phyloP scores from a whole-genome alignment of 2,888 invertebrate genomes.

The Rhamnusium bicolor region DNA sequence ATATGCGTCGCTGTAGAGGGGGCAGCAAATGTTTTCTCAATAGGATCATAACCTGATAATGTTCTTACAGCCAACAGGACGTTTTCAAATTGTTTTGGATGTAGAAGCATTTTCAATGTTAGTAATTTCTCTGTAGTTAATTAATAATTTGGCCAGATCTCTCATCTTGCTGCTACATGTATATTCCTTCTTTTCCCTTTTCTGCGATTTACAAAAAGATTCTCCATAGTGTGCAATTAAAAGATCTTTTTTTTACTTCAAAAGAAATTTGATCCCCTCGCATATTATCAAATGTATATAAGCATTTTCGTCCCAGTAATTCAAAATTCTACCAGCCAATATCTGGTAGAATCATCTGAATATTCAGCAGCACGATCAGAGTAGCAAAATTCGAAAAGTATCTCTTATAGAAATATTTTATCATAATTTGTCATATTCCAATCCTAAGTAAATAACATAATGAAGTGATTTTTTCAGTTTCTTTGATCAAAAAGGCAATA shows the following conservation, averaged over 20 bases:
- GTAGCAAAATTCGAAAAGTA: too few relatives aligned
- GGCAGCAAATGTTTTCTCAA: conserved; percentile 51
- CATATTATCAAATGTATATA: conserved; percentile 38
- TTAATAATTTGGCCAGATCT: conserved; percentile 48
- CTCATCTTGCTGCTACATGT: conserved; percentile 48
- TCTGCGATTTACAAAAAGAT: conserved; percentile 53
- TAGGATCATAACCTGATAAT: conserved; percentile 50
- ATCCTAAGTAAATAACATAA: too few relatives aligned
- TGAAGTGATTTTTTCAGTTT: too few relatives aligned
- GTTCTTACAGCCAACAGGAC: conserved; percentile 46
- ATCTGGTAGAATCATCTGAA: too few relatives aligned
- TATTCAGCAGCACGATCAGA: too few relatives aligned
- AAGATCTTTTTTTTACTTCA: conserved; percentile 51
- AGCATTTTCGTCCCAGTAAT: too few relatives aligned
- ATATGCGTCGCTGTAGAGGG: conserved; percentile 54
- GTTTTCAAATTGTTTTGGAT: conserved; percentile 51
- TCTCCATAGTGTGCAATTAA: conserved; percentile 50
- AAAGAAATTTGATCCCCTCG: conserved; percentile 48
- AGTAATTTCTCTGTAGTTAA: conserved; percentile 36
- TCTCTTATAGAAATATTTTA: too few relatives aligned
- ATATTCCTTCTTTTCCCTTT: conserved; percentile 48
- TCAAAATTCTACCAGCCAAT: too few relatives aligned
- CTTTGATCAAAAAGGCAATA: too few relatives aligned
- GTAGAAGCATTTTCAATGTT: conserved; percentile 43
- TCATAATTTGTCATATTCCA: too few relatives aligned